Evolutionary conservation across 2,113 vertebrate genomes (phyloP).

Genomic region (Chroicocephalus ridibundus): DNA sequence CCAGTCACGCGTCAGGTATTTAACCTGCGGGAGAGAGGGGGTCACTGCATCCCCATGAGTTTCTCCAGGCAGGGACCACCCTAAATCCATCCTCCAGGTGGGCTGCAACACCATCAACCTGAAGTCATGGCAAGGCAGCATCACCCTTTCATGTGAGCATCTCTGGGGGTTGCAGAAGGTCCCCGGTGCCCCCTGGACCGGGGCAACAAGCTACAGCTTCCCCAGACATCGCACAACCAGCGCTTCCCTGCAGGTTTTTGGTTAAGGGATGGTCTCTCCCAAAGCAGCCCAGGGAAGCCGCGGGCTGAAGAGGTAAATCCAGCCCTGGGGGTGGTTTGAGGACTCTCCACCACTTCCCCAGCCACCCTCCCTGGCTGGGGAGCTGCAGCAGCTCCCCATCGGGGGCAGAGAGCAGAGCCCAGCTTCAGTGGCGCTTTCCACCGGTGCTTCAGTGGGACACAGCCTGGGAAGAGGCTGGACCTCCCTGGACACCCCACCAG

Average conservation of each 20-base stretch:
- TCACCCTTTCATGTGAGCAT: rapidly evolving
- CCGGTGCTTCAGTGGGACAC: background rate
- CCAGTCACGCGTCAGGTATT: slow-evolving; percentile 80
- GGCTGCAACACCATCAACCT: background rate
- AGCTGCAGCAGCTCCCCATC: background rate
- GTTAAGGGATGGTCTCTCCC: background rate
- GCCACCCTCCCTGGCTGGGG: background rate
- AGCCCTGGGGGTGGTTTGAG: background rate
- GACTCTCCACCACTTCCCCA: background rate
- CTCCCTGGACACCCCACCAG: rapidly evolving
- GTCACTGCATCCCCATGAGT: rapidly evolving
- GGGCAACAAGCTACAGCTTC: background rate
- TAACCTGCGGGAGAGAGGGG: slow-evolving; percentile 62
- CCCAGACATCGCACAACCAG: rapidly evolving
- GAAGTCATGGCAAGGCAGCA: rapidly evolving
- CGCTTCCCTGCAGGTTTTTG: rapidly evolving
- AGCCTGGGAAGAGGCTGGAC: background rate
- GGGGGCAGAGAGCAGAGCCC: background rate
- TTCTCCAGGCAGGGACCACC: background rate
- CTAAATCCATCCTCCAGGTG: rapidly evolving
- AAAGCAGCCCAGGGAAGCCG: rapidly evolving
- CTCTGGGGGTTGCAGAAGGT: too few species aligned
- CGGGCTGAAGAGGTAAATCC: rapidly evolving
- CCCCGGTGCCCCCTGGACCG: rapidly evolving
- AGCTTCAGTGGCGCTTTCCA: background rate